These are phyloP conservation scores for Drosophila mayaguana DNA, from an alignment of 2,888 invertebrate species.

Conservation along the genomic window DNA sequence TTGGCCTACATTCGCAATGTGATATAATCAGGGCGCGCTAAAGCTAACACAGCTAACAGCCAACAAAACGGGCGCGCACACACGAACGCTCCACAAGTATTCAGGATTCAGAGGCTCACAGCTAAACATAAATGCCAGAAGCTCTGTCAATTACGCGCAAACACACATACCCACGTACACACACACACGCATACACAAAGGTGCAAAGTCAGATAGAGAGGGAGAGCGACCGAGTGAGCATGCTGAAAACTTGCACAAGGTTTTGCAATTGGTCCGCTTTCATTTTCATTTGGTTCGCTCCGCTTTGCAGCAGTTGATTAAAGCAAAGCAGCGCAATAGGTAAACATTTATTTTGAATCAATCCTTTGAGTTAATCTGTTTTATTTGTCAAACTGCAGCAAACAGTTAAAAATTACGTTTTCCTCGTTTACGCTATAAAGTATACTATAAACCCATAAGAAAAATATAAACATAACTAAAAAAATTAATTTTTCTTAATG, in stretches of 20 bases:
- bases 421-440: constrained; percentile 24
- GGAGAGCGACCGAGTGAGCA: constrained; percentile 8
- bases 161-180: constrained; percentile 16
- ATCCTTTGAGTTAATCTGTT: constrained; percentile 43
- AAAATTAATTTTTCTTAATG: neutral
- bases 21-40: constrained; percentile 79
- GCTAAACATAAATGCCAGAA: constrained; percentile 52
- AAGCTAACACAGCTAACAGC: constrained; percentile 59
- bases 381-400: constrained; percentile 26
- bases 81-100: constrained; percentile 75
- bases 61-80: constrained; percentile 64
- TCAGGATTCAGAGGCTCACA: constrained; percentile 40
- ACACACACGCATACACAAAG: constrained; percentile 10
- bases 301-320: constrained; percentile 42
- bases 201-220: constrained; percentile 1
- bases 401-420: neutral
- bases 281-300: constrained; percentile 54
- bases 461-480: neutral
- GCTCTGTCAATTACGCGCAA: constrained; percentile 65
- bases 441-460: constrained; percentile 30
- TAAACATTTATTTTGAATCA: constrained; percentile 58
- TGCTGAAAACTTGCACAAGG: constrained; percentile 45
- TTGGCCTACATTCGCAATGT: constrained; percentile 79
- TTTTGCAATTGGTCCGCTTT: constrained; percentile 54
- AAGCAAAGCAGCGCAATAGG: constrained; percentile 27